These are phyloP conservation scores for Pardalotus punctatus DNA, from an alignment of 2,113 vertebrate genomes.

Conservation along the genomic window DNA sequence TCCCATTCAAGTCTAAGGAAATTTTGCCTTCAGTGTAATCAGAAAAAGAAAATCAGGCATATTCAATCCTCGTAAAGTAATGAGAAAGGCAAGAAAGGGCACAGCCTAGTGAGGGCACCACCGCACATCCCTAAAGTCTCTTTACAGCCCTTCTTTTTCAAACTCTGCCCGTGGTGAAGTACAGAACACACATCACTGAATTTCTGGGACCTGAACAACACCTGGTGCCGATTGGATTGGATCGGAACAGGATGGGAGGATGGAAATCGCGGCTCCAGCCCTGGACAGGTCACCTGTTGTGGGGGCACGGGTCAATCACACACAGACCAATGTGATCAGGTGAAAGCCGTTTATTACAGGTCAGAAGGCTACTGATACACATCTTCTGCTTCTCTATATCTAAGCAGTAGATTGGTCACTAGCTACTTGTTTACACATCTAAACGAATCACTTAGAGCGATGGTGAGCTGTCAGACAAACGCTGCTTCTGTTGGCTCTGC, in stretches of 20 bases:
- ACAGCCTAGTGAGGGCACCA: not conserved
- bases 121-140: not conserved
- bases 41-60: not conserved
- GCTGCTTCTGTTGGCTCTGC: too few species aligned
- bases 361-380: too few species aligned
- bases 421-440: too few species aligned
- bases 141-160: not conserved
- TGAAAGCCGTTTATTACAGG: too few species aligned
- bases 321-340: too few species aligned
- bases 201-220: not conserved
- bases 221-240: rapidly evolving
- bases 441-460: too few species aligned
- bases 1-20: not conserved
- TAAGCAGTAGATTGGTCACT: too few species aligned
- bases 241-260: not conserved
- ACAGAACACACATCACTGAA: not conserved
- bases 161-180: not conserved
- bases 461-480: too few species aligned
- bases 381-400: too few species aligned
- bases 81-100: not conserved
- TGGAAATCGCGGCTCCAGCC: not conserved
- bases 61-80: not conserved
- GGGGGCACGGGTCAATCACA: too few species aligned
- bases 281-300: too few species aligned
- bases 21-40: not conserved